These are phyloP conservation scores for Myotis vivesi DNA, from an alignment of 2,797 vertebrate genomes.

Conservation along the genomic window DNA sequence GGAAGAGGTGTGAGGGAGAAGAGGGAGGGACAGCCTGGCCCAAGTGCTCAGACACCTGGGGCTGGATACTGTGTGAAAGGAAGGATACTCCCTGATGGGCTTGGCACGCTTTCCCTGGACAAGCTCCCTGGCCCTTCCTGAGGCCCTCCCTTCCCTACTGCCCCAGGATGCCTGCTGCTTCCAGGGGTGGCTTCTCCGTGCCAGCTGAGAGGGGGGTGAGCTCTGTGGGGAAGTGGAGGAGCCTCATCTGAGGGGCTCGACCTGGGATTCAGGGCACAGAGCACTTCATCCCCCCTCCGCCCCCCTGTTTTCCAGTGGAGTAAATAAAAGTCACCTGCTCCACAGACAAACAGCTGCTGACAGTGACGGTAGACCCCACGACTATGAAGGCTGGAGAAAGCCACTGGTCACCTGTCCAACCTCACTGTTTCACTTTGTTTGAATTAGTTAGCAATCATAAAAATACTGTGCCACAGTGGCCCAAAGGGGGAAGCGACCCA, in stretches of 20 bases:
- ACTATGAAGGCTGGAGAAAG: neutral
- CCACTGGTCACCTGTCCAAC: neutral
- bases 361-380: neutral
- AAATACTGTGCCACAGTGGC: neutral
- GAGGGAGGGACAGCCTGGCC: too few relatives aligned
- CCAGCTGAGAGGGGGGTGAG: neutral
- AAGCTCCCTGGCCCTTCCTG: conserved; percentile 35
- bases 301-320: neutral
- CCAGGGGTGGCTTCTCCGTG: neutral
- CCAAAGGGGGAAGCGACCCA: neutral
- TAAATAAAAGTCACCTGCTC: neutral
- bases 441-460: neutral
- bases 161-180: neutral
- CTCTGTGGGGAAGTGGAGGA: neutral
- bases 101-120: neutral
- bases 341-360: neutral
- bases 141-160: conserved; percentile 28
- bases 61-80: neutral
- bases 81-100: neutral
- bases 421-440: neutral
- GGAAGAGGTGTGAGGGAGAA: neutral
- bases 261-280: neutral
- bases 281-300: neutral
- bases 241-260: neutral
- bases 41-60: neutral